Evolutionary conservation across 1,140 invertebrate genomes (phyloP).

Genomic region (Orussus abietinus): DNA sequence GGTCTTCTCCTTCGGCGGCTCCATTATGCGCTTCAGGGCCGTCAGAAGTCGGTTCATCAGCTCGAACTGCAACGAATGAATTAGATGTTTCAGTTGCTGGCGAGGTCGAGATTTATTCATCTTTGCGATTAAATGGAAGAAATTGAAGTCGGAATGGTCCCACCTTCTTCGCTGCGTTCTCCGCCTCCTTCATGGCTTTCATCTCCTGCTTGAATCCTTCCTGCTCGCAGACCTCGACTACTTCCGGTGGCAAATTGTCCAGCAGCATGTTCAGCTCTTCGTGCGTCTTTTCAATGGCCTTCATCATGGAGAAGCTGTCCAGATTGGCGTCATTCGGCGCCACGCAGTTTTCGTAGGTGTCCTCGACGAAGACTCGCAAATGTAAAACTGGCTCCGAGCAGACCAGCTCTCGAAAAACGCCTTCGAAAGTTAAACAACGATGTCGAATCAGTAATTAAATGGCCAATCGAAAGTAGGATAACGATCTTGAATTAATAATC

Average conservation of each 20-base stretch:
- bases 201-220: constrained; percentile 59
- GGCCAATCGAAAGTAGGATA: too few species aligned
- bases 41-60: constrained; percentile 36
- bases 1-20: constrained; percentile 43
- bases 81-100: neutral
- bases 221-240: constrained; percentile 56
- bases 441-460: too few species aligned
- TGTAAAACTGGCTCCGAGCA: constrained; percentile 57
- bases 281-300: constrained; percentile 59
- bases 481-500: too few species aligned
- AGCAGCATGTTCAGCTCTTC: constrained; percentile 57
- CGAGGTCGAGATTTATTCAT: neutral
- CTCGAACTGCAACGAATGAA: constrained; percentile 29
- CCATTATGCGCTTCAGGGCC: constrained; percentile 43
- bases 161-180: constrained; percentile 60
- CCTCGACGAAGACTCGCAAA: constrained; percentile 61
- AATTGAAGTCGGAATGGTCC: constrained; percentile 36
- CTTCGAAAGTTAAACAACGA: too few species aligned
- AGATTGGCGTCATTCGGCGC: constrained; percentile 55
- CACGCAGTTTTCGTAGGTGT: constrained; percentile 62
- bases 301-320: constrained; percentile 58
- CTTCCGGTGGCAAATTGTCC: constrained; percentile 58
- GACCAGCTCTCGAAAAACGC: constrained; percentile 50
- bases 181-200: constrained; percentile 56
- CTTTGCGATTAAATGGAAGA: neutral